Conservation (phyloP, 2,113 vertebrate species). For the Dolichallabes microphthalmus region DNA sequence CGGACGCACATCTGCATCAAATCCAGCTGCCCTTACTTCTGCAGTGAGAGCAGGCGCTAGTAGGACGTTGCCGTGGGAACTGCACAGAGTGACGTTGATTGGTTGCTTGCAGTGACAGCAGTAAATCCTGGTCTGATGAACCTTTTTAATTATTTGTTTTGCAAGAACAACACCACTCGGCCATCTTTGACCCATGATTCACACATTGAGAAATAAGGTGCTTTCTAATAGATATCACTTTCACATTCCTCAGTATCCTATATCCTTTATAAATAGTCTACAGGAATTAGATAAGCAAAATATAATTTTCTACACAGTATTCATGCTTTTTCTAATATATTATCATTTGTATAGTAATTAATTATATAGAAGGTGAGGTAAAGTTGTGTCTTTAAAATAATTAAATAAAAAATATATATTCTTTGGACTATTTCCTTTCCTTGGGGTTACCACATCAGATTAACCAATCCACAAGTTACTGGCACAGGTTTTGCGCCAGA, state of each 20-base stretch:
- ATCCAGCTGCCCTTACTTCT: neutral
- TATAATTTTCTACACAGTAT: neutral
- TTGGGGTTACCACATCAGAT: no score
- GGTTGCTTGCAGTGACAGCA: neutral
- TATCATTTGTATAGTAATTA: neutral
- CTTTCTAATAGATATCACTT: neutral
- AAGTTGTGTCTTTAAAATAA: no score
- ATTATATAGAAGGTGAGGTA: neutral
- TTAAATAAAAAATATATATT: no score
- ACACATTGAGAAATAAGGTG: neutral
- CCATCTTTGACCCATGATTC: neutral
- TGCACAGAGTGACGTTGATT: neutral
- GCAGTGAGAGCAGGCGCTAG: neutral
- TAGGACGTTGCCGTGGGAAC: neutral
- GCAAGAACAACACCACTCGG: neutral
- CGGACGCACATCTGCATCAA: neutral
- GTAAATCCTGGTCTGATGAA: neutral
- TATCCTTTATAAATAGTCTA: neutral
- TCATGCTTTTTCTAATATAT: neutral
- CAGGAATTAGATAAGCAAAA: neutral
- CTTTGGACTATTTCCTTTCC: no score
- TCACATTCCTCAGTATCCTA: neutral
- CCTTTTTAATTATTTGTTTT: constrained; percentile 18
- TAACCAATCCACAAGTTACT: no score
- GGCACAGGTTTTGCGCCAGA: no score